A percentile compares a stretch with the other conserved stretches of the same genome.
Evolutionary conservation across 2,888 invertebrate genomes (phyloP).

Genomic region (Hirtodrosophila trivittata): DNA sequence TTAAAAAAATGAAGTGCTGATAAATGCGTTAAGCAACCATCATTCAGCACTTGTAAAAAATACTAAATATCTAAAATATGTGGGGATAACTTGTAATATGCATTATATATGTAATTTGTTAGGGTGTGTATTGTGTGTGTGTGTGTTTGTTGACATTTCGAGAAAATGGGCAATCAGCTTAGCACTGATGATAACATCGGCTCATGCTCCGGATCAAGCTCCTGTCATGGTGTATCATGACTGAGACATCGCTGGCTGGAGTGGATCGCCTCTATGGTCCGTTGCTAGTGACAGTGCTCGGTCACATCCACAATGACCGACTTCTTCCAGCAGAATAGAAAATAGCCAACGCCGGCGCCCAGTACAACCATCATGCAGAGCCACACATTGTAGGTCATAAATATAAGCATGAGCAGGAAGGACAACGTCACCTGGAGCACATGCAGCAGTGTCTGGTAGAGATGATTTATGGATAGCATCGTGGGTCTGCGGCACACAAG

Average conservation of each 20-base stretch:
- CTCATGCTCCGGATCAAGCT: slow-evolving; percentile 11
- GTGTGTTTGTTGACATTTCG: slow-evolving; percentile 73
- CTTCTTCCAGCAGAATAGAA: slow-evolving; percentile 97
- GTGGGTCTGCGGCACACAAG: slow-evolving; percentile 87
- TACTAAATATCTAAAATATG: slow-evolving; percentile 77
- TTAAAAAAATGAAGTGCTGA: slow-evolving; percentile 44
- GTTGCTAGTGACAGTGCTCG: slow-evolving; percentile 95
- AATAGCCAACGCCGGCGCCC: slow-evolving; percentile 96
- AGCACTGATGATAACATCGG: slow-evolving; percentile 48
- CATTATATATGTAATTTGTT: slow-evolving; percentile 9
- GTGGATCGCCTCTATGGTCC: slow-evolving; percentile 33
- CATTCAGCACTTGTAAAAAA: slow-evolving; percentile 56
- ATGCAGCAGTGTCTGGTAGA: slow-evolving; percentile 94
- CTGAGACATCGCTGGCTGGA: slow-evolving; percentile 57
- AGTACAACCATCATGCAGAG: slow-evolving; percentile 94
- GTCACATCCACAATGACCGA: slow-evolving; percentile 96
- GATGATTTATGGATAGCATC: slow-evolving; percentile 93
- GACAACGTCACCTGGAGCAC: slow-evolving; percentile 95
- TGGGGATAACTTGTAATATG: slow-evolving; percentile 54
- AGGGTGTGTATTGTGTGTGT: slow-evolving; percentile 15
- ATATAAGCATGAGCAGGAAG: slow-evolving; percentile 97
- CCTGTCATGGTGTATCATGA: slow-evolving; percentile 28
- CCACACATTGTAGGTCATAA: slow-evolving; percentile 99
- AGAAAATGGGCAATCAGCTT: slow-evolving; percentile 72
- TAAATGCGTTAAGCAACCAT: slow-evolving; percentile 28